These are phyloP conservation scores for Allygus modestus DNA, from an alignment of 2,888 invertebrate genomes.

Conservation along the genomic window DNA sequence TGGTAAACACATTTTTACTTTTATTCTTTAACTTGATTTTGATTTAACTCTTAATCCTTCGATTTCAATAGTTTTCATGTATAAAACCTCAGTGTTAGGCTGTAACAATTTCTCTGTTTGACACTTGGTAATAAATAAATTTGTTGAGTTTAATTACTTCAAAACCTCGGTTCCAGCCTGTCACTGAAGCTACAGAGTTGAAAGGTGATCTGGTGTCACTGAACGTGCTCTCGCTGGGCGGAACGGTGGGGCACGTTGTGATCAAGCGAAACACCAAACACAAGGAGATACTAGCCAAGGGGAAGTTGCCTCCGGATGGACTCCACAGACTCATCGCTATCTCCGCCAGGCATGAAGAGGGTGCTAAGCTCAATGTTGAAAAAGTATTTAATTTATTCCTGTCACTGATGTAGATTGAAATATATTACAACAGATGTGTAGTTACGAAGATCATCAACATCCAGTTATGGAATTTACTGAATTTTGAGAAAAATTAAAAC, in stretches of 20 bases:
- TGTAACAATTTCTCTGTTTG: too few relatives aligned
- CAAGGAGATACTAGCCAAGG: slow-evolving; percentile 67
- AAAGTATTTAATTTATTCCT: slow-evolving; percentile 65
- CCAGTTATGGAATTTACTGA: too few relatives aligned
- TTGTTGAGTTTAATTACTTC: too few relatives aligned
- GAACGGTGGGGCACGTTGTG: slow-evolving; percentile 76
- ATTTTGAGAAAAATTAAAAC: too few relatives aligned
- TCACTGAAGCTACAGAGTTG: slow-evolving; percentile 69
- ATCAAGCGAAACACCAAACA: slow-evolving; percentile 73
- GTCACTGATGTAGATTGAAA: too few relatives aligned
- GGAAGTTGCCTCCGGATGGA: slow-evolving; percentile 66
- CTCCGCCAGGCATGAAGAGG: slow-evolving; percentile 76
- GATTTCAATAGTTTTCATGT: too few relatives aligned
- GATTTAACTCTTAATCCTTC: too few relatives aligned
- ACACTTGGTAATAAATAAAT: too few relatives aligned
- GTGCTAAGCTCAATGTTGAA: slow-evolving; percentile 72
- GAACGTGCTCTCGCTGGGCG: slow-evolving; percentile 79
- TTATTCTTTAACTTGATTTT: not conserved
- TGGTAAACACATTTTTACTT: slow-evolving; percentile 61
- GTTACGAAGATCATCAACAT: too few relatives aligned
- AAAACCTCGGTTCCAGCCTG: slow-evolving; percentile 66
- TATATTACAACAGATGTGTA: too few relatives aligned
- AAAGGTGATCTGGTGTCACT: slow-evolving; percentile 77
- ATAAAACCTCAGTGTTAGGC: too few relatives aligned
- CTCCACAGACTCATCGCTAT: slow-evolving; percentile 74